phyloP scores from a whole-genome alignment of 2,113 vertebrate species.

The Chelonoidis abingdonii region DNA sequence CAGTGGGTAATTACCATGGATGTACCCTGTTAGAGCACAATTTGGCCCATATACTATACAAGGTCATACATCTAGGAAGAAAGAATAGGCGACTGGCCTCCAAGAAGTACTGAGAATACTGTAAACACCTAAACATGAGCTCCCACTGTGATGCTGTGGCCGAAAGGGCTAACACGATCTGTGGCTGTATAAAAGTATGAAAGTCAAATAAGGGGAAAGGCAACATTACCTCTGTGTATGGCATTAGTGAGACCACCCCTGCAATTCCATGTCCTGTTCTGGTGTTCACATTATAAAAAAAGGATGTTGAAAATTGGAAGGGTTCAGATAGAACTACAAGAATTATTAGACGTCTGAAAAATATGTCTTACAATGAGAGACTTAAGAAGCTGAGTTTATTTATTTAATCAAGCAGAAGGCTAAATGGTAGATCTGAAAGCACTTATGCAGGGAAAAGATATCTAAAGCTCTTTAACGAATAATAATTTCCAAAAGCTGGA shows the following conservation, averaged over 20 bases:
- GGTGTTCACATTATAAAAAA: neutral
- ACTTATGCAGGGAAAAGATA: neutral
- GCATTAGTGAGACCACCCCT: neutral
- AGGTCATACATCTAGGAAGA: neutral
- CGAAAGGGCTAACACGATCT: accelerated
- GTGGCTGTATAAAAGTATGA: neutral
- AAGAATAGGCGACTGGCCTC: accelerated
- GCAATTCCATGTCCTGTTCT: neutral
- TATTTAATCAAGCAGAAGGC: neutral
- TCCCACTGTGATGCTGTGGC: neutral
- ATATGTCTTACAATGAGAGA: neutral
- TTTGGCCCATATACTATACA: neutral
- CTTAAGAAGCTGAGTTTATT: too few relatives aligned
- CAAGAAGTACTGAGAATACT: neutral
- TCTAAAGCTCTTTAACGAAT: neutral
- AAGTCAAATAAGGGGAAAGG: accelerated
- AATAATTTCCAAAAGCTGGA: neutral
- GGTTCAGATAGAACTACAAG: neutral
- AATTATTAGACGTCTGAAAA: neutral
- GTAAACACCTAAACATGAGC: neutral
- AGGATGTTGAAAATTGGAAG: neutral
- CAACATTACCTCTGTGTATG: accelerated
- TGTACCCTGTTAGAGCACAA: neutral
- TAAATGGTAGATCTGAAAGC: neutral
- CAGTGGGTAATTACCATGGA: accelerated